Conservation (phyloP, 2,797 vertebrate genomes). For the Pantherophis alleghaniensis region DNA sequence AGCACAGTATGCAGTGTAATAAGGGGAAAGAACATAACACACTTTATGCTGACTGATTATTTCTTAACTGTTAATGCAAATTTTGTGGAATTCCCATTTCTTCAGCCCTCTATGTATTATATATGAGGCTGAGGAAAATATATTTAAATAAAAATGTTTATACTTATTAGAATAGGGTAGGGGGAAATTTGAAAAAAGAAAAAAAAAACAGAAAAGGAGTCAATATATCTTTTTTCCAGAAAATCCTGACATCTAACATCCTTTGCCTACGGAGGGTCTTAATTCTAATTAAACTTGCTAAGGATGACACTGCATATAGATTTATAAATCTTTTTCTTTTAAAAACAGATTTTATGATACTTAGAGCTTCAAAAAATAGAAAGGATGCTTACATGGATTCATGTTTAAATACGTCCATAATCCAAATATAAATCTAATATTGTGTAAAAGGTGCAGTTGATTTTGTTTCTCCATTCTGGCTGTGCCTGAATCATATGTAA, state of each 20-base stretch:
- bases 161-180: background rate
- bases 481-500: background rate
- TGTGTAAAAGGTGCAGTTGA: background rate
- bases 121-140: background rate
- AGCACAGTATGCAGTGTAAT: slow-evolving; percentile 20
- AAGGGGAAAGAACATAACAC: slow-evolving; percentile 15
- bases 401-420: background rate
- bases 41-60: background rate
- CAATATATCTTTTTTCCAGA: background rate
- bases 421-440: background rate
- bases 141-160: background rate
- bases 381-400: background rate
- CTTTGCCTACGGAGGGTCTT: background rate
- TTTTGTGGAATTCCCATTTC: background rate
- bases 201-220: too few relatives aligned
- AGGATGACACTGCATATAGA: background rate
- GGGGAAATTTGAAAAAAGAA: background rate
- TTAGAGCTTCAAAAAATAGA: background rate
- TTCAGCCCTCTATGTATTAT: background rate
- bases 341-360: background rate
- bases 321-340: background rate
- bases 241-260: background rate
- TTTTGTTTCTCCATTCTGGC: background rate
- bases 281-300: background rate
- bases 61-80: background rate